A percentile compares a stretch with the other conserved stretches of the same genome.
phyloP scores from a whole-genome alignment of 2,888 invertebrate genomes.

The Eupithecia abbreviata region DNA sequence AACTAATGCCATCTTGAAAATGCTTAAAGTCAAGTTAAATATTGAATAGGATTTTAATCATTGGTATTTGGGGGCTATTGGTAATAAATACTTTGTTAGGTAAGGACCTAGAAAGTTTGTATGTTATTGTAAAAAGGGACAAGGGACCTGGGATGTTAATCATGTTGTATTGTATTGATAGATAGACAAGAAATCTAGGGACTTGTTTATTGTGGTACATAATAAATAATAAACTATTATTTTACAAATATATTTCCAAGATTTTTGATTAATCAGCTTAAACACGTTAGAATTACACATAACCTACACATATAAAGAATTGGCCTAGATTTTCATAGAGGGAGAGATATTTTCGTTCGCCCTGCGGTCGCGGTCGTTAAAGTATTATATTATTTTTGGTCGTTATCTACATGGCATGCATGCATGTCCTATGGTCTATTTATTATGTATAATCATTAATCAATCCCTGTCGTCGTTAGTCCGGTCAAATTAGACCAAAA shows the following conservation, averaged over 20 bases:
- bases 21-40: neutral
- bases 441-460: no score
- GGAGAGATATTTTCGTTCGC: no score
- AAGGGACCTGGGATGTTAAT: neutral
- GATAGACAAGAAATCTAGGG: neutral
- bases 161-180: neutral
- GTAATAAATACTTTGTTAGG: neutral
- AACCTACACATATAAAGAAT: no score
- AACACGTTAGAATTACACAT: no score
- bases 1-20: constrained; percentile 85
- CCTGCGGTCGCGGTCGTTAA: no score
- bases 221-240: neutral
- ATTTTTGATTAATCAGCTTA: neutral
- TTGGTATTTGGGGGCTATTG: constrained; percentile 4
- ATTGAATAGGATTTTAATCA: neutral
- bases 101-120: neutral
- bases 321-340: no score
- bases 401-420: no score
- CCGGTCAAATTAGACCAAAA: no score
- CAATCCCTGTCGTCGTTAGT: no score
- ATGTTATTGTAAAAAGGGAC: neutral
- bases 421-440: no score
- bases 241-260: neutral
- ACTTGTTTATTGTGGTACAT: neutral
- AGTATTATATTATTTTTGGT: no score